phyloP scores from a whole-genome alignment of 2,113 vertebrate genomes.

The Girardinichthys multiradiatus region DNA sequence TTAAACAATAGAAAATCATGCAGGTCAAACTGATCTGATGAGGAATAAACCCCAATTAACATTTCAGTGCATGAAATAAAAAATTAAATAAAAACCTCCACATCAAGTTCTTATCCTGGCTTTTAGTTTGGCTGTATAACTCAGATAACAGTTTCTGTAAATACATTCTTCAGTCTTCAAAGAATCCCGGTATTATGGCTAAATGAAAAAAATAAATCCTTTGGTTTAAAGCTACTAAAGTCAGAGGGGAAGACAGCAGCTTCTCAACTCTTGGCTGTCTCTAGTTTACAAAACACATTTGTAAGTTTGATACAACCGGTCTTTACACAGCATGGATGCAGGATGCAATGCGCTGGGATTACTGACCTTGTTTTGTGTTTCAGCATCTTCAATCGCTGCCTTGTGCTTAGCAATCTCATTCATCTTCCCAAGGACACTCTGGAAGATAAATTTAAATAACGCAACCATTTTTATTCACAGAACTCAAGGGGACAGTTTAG shows the following conservation, averaged over 20 bases:
- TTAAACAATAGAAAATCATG: not conserved
- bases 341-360: not conserved
- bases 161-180: not conserved
- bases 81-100: too few species aligned
- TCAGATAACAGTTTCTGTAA: not conserved
- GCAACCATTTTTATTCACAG: not conserved
- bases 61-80: not conserved
- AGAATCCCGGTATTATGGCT: not conserved
- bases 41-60: not conserved
- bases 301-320: not conserved
- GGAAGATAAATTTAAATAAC: constrained; percentile 3
- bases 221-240: not conserved
- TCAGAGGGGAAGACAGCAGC: not conserved
- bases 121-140: not conserved
- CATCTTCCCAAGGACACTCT: constrained; percentile 96
- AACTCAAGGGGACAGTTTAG: not conserved
- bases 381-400: constrained; percentile 90
- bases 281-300: not conserved
- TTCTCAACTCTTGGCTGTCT: not conserved
- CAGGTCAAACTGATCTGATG: not conserved
- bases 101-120: too few species aligned
- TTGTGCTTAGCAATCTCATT: constrained; percentile 97
- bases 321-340: not conserved
- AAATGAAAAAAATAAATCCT: not conserved
- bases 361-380: constrained; percentile 92